Percentiles rank a stretch among this genome's conserved stretches.
phyloP scores from a whole-genome alignment of 1,140 invertebrate species.

The Lepidurus packardi region DNA sequence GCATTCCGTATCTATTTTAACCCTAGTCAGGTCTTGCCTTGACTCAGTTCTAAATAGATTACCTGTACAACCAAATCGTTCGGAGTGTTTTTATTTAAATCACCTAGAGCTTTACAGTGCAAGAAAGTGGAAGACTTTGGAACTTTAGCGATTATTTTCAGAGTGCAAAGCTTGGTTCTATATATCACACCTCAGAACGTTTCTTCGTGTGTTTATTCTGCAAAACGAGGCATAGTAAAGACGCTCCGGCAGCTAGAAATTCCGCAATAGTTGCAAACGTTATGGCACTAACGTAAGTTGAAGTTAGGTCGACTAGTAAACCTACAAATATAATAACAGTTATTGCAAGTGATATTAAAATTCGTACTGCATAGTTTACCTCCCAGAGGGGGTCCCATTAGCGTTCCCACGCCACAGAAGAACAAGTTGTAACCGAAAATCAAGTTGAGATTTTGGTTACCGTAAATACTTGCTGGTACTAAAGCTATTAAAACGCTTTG shows the following conservation, averaged over 20 bases:
- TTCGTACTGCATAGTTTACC: slow-evolving; percentile 30
- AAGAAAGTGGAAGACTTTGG: neutral
- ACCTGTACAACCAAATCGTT: neutral
- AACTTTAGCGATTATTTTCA: neutral
- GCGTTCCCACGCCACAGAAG: slow-evolving; percentile 36
- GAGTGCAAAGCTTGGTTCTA: neutral
- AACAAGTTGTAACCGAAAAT: slow-evolving; percentile 36
- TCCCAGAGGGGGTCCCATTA: slow-evolving; percentile 36
- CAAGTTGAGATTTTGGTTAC: slow-evolving; percentile 35
- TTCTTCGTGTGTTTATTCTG: neutral
- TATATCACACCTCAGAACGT: neutral
- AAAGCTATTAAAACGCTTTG: slow-evolving; percentile 35
- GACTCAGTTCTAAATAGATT: neutral
- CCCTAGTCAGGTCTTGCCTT: neutral
- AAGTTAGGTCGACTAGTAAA: slow-evolving; percentile 24
- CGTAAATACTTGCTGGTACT: slow-evolving; percentile 34
- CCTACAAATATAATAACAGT: neutral
- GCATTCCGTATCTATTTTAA: neutral
- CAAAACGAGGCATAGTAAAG: slow-evolving; percentile 19
- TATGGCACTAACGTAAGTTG: neutral
- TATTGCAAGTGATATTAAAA: neutral
- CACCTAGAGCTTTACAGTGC: neutral
- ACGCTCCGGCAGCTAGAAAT: slow-evolving; percentile 16
- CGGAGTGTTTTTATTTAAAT: neutral
- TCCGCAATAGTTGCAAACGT: neutral